phyloP scores from a whole-genome alignment of 1,140 invertebrate species.

The Drosophila kurseongensis region DNA sequence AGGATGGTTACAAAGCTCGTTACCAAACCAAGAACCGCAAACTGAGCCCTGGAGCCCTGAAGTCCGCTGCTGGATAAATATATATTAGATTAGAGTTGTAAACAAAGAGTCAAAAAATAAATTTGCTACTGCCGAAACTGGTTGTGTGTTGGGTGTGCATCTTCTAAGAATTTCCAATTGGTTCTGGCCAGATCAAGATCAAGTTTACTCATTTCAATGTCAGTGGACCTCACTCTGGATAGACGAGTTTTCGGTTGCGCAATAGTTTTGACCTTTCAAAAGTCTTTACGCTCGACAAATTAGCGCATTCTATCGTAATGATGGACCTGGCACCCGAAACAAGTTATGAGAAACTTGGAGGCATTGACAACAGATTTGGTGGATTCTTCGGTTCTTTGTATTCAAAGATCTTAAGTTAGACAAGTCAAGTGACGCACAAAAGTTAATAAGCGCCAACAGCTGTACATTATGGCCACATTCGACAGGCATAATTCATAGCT shows the following conservation, averaged over 20 bases:
- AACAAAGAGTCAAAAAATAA: slow-evolving; percentile 17
- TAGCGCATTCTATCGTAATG: slow-evolving; percentile 35
- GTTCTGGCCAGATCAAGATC: slow-evolving; percentile 50
- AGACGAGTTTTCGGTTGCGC: slow-evolving; percentile 67
- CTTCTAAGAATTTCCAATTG: slow-evolving; percentile 29
- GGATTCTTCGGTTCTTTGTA: not conserved
- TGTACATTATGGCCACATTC: slow-evolving; percentile 7
- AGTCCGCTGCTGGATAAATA: slow-evolving; percentile 74
- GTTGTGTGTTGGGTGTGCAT: slow-evolving; percentile 25
- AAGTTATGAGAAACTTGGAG: slow-evolving; percentile 31
- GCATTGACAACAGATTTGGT: slow-evolving; percentile 18
- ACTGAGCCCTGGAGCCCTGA: slow-evolving; percentile 67
- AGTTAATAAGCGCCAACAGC: slow-evolving; percentile 21
- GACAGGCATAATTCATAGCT: slow-evolving; percentile 2
- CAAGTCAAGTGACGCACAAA: slow-evolving; percentile 7
- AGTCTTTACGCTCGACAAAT: slow-evolving; percentile 33
- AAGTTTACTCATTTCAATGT: slow-evolving; percentile 57
- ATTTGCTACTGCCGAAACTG: slow-evolving; percentile 44
- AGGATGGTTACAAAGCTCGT: slow-evolving; percentile 78
- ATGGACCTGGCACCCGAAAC: slow-evolving; percentile 29
- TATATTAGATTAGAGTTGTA: not conserved
- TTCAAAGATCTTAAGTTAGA: not conserved
- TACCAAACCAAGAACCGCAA: slow-evolving; percentile 78
- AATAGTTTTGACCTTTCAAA: slow-evolving; percentile 62
- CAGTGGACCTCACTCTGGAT: slow-evolving; percentile 48